Evolutionary conservation across 2,113 vertebrate genomes (phyloP).

Genomic region (Notiomystis cincta): DNA sequence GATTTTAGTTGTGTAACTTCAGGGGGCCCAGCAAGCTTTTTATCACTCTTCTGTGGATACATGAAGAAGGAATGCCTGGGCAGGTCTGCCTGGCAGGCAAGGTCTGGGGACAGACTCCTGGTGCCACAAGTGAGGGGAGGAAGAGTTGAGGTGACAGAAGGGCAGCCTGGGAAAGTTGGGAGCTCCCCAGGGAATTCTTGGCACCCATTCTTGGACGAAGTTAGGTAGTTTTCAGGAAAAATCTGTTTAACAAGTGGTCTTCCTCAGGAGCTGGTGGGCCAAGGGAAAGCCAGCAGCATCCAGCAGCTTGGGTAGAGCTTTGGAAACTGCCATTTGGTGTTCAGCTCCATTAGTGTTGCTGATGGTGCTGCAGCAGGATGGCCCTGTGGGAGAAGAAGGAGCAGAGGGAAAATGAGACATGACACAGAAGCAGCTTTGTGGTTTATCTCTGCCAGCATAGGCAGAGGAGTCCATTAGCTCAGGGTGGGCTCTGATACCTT

Average conservation of each 20-base stretch:
- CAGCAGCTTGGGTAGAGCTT: not conserved
- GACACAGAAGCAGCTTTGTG: not conserved
- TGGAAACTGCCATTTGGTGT: not conserved
- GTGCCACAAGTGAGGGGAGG: rapidly evolving
- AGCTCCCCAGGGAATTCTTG: not conserved
- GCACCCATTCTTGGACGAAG: not conserved
- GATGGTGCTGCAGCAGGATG: not conserved
- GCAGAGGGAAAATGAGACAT: not conserved
- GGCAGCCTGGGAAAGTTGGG: not conserved
- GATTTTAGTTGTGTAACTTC: not conserved
- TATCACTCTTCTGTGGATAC: not conserved
- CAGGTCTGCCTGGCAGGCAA: not conserved
- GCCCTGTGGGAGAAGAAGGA: not conserved
- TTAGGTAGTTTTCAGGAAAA: not conserved
- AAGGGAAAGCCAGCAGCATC: not conserved
- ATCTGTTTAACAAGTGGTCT: not conserved
- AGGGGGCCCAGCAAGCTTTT: not conserved
- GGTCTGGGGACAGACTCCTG: not conserved
- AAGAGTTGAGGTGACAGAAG: not conserved
- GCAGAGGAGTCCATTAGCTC: not conserved
- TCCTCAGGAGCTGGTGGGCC: not conserved
- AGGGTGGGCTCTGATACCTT: not conserved
- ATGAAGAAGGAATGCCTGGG: not conserved
- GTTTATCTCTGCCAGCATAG: not conserved
- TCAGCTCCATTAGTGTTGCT: not conserved